Percentiles rank a stretch among this genome's conserved stretches.
Conservation (phyloP, 2,113 vertebrate species). For the Ramphastos sulfuratus region DNA sequence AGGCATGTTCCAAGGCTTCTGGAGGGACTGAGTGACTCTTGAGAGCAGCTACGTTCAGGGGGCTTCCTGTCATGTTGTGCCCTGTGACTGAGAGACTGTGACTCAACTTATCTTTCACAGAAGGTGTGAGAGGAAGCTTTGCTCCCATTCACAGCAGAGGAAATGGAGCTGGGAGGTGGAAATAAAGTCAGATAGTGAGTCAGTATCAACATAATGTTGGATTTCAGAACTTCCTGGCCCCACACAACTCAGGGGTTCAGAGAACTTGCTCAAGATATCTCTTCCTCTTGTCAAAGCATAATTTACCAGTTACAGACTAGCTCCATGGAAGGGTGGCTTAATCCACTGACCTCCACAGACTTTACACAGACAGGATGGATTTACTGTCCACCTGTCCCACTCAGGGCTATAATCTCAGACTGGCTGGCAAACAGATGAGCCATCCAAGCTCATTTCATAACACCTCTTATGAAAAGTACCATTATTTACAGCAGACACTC, state of each 20-base stretch:
- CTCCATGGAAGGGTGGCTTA: neutral
- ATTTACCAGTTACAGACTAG: neutral
- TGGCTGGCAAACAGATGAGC: neutral
- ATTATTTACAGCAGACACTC: neutral
- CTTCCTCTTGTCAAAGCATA: neutral
- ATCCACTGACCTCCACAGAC: neutral
- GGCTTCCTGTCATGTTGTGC: neutral
- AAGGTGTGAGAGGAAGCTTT: neutral
- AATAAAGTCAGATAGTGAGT: neutral
- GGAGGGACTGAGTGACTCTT: fast-evolving
- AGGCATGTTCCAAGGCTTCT: neutral
- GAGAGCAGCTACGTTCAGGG: neutral
- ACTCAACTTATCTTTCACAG: neutral
- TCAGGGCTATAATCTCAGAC: neutral
- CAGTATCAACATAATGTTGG: neutral
- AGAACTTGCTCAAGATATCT: neutral
- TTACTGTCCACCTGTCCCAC: neutral
- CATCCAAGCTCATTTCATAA: neutral
- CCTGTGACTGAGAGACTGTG: neutral
- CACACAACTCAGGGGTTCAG: neutral
- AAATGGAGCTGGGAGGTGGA: neutral
- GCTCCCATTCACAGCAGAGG: neutral
- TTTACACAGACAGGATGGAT: neutral
- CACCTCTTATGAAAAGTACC: neutral
- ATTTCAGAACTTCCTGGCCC: neutral